phyloP scores from a whole-genome alignment of 2,797 vertebrate species.

The Rhinatrema bivittatum region DNA sequence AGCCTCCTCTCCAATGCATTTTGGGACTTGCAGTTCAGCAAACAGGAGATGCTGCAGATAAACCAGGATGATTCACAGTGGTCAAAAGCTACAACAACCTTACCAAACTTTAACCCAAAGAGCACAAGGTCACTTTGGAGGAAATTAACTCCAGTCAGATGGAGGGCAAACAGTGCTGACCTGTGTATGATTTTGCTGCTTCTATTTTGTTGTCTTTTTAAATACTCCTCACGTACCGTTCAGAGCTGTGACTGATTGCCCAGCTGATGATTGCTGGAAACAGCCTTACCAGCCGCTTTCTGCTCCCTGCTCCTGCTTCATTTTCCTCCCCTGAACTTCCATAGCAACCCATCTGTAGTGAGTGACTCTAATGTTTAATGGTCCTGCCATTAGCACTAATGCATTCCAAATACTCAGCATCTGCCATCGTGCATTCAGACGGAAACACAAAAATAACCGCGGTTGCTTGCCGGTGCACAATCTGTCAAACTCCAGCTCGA shows the following conservation, averaged over 20 bases:
- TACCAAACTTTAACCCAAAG: background rate
- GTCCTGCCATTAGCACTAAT: conserved; percentile 84
- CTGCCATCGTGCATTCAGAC: conserved; percentile 69
- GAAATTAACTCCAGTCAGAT: background rate
- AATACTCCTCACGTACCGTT: background rate
- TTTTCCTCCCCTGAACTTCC: conserved; percentile 46
- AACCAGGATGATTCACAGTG: too few species aligned
- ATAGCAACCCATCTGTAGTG: conserved; percentile 75
- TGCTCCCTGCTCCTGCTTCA: conserved; percentile 27
- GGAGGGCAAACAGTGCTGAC: rapidly evolving
- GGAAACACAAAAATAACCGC: conserved; percentile 51
- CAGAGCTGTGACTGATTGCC: conserved; percentile 1
- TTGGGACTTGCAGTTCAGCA: too few species aligned
- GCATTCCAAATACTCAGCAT: conserved; percentile 82
- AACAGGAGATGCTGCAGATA: too few species aligned
- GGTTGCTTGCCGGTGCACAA: conserved; percentile 10
- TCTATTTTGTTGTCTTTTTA: too few species aligned
- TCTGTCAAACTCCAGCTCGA: conserved; percentile 22
- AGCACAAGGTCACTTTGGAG: background rate
- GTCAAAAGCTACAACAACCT: too few species aligned
- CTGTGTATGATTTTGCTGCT: too few species aligned
- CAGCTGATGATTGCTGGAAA: conserved; percentile 20
- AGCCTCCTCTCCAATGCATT: too few species aligned
- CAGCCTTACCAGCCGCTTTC: conserved; percentile 14
- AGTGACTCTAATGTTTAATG: conserved; percentile 71